Base-by-base conservation (phyloP, 1,140 invertebrate species). In the Caligus rogercresseyi region DNA sequence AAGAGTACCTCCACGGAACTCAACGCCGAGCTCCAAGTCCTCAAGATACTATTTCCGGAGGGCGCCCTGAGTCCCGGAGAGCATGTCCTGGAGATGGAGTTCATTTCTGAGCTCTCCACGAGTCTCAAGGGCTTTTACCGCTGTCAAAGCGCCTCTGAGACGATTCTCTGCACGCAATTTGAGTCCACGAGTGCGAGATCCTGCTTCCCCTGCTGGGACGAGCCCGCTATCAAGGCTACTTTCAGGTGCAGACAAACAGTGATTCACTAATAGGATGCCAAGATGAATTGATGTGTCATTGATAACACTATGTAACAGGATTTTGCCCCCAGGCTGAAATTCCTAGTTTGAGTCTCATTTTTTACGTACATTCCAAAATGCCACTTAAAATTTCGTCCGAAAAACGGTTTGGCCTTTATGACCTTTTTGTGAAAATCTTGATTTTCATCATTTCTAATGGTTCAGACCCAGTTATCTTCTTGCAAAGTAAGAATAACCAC, bases 181-280 rank as follows among this genome's bases (percentile, higher is more conserved):
- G 84, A 93, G 76, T 78, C 91, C 0, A 92, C 89, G 21, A 89
- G 94, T 80, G 92, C 91, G 16, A 77, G 92, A 60, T 76, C 87
- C 66, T 91, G 89, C 70, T 96, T 98, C 70, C 92, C 93, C 7
- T 96, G 92, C 73, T 97, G 90, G 90, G 93, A 97, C 75, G 93
- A 97, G 72, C 93, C 93, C 31, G 86, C 89, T 13, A 78, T 90
- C 7, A 98, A 97, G 74, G 86, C 91, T 3, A 91, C 88, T 1
- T 98, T 97, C 1, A 71, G 74, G 59, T 72, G 76, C 62, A 69
- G 68, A 63, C n/a, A n/a, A n/a, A n/a, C n/a, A n/a, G n/a, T n/a
- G n/a, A n/a, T n/a, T n/a, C n/a, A n/a, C n/a, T n/a, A n/a, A n/a
- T n/a, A n/a, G n/a, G n/a, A n/a, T n/a, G n/a, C n/a, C n/a, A n/a